These are phyloP conservation scores for Drosophila burlai DNA, from an alignment of 1,140 invertebrate genomes.

Conservation along the genomic window DNA sequence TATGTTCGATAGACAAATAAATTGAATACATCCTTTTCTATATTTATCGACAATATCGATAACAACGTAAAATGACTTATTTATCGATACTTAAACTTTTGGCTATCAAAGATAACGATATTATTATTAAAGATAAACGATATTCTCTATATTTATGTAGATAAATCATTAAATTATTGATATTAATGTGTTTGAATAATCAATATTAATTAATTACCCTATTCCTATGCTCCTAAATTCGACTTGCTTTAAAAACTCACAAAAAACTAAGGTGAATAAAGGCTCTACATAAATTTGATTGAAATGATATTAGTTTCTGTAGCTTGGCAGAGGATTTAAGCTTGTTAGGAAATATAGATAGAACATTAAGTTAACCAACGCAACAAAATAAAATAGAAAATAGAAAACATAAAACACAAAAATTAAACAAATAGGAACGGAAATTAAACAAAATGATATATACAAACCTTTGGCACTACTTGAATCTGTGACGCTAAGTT, in stretches of 20 bases:
- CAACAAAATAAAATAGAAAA: conserved; percentile 29
- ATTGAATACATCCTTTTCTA: no score
- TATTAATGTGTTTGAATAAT: neutral
- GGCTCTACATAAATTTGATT: neutral
- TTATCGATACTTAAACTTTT: neutral
- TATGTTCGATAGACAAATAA: no score
- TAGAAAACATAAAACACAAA: conserved; percentile 41
- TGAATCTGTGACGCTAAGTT: conserved; percentile 84
- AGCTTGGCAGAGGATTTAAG: neutral
- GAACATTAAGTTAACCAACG: conserved; percentile 34
- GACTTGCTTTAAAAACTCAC: neutral
- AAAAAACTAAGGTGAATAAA: neutral
- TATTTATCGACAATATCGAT: no score
- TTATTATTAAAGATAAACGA: no score
- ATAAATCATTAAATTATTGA: no score
- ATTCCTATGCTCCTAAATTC: neutral
- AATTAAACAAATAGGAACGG: conserved; percentile 68
- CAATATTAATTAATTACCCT: neutral
- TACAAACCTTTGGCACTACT: conserved; percentile 85
- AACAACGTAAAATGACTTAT: no score
- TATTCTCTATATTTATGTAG: no score
- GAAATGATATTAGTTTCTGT: neutral
- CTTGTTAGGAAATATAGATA: conserved; percentile 22
- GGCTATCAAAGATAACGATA: no score
- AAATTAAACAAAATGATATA: conserved; percentile 76